phyloP scores from a whole-genome alignment of 2,113 vertebrate species.

The Xyliphius kryptos region DNA sequence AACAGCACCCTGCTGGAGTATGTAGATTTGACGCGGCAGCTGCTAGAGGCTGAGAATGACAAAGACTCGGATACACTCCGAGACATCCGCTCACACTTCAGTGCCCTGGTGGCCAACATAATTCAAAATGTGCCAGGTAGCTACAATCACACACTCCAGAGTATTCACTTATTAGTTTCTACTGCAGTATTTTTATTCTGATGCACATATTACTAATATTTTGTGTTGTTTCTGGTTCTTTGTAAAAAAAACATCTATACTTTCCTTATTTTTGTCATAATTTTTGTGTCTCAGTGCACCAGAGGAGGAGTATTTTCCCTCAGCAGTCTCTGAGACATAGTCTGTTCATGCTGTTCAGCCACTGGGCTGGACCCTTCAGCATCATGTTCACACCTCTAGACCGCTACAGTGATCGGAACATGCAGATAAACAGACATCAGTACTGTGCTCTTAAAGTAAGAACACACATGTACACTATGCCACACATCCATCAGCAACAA shows the following conservation, averaged over 20 bases:
- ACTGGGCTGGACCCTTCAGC: slow-evolving; percentile 98
- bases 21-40: slow-evolving; percentile 90
- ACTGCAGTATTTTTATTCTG: too few relatives aligned
- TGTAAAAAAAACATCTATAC: too few relatives aligned
- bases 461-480: background rate
- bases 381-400: slow-evolving; percentile 99
- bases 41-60: slow-evolving; percentile 96
- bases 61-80: slow-evolving; percentile 95
- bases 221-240: too few relatives aligned
- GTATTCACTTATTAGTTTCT: too few relatives aligned
- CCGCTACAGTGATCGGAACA: slow-evolving; percentile 97
- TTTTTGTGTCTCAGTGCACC: slow-evolving; percentile 75
- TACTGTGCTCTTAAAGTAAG: slow-evolving; percentile 97
- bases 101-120: slow-evolving; percentile 98
- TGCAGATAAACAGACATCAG: slow-evolving; percentile 96
- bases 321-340: slow-evolving; percentile 97
- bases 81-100: slow-evolving; percentile 98
- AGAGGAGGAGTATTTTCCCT: slow-evolving; percentile 94
- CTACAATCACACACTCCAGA: too few relatives aligned
- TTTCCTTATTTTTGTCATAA: too few relatives aligned
- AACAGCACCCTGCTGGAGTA: slow-evolving; percentile 93
- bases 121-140: slow-evolving; percentile 99
- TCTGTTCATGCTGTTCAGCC: slow-evolving; percentile 98
- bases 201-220: too few relatives aligned
- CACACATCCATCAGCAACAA: too few relatives aligned